phyloP scores from a whole-genome alignment of 2,113 vertebrate species.

The Centropus unirufus region DNA sequence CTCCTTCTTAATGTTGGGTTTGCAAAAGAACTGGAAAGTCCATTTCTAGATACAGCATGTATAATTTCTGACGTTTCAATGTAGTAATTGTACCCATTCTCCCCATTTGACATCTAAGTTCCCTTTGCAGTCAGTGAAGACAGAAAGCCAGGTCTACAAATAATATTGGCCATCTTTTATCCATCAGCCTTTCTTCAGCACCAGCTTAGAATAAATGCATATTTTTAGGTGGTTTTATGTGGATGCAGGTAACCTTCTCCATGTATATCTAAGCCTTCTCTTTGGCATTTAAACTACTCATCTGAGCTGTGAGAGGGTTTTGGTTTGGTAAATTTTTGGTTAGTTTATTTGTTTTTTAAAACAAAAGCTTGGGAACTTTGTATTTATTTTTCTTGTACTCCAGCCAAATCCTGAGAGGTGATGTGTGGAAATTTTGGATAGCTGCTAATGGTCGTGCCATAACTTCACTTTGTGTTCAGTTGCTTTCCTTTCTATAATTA shows the following conservation, averaged over 20 bases:
- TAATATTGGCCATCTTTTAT: background rate
- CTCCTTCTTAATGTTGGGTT: background rate
- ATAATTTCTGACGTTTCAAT: background rate
- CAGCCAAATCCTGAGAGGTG: background rate
- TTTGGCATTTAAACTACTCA: background rate
- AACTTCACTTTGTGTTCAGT: background rate
- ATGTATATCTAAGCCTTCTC: background rate
- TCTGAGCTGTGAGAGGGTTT: background rate
- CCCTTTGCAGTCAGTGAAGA: background rate
- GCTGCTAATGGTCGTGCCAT: background rate
- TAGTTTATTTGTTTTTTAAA: background rate
- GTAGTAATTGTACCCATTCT: background rate
- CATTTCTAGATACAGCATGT: background rate
- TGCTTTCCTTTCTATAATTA: background rate
- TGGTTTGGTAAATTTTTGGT: background rate
- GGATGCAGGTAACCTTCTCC: background rate
- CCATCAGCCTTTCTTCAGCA: background rate
- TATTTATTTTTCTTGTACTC: background rate
- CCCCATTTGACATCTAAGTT: background rate
- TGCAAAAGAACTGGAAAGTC: background rate
- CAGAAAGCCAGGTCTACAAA: background rate
- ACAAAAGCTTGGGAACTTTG: background rate
- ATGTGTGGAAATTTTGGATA: fast-evolving
- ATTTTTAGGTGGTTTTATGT: background rate
- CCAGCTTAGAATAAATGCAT: background rate